Evolutionary conservation across 2,113 vertebrate species (phyloP), one percentile per base, ranked within the genome.

Genomic region (Bucco capensis): DNA sequence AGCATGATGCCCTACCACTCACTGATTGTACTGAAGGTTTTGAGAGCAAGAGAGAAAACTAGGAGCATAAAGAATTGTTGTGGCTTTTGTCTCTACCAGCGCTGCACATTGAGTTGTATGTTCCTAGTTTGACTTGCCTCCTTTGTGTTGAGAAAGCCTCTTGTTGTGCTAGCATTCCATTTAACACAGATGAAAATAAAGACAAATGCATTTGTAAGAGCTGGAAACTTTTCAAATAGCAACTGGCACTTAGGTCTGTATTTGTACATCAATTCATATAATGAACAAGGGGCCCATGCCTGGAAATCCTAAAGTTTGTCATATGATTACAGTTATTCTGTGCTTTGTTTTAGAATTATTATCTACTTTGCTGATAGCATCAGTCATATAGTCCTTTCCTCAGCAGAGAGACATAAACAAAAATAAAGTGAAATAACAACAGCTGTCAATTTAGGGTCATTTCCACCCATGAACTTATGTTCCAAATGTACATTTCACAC

Each of bases 341-440:
- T 46, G 24, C 5, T 80, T 80, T 62, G 1, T 24, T 89, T 89
- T 44, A 61, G 18, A 69, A 40, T 44, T 71, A 42, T 77, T 74
- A 27, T 58, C 70, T 67, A 35, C 49, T 73, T 83, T 56, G 5
- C 18, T 80, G 27, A 60, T 51, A 60, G 13, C n/a, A 74, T 77
- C 79, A 80, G 19, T 66, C 69, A 62, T 33, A 31, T 22, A 71
- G 10, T 27, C 18, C 74, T 49, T 40, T 72, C 23, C 47, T 72
- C 42, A 31, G 28, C 1, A 74, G 15, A 83, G 35, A 69, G 21
- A 21, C 25, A 94, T 74, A 70, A 74, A 91, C 28, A 87, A 86
- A 89, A 49, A 88, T 54, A 38, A 79, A 85, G 27, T 66, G 66
- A 95, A 94, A 82, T 66, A 95, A 62, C 44, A 94, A 30, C 57